Percentiles rank a stretch among this genome's conserved stretches.
phyloP scores from a whole-genome alignment of 2,888 invertebrate species.

The Tineola bisselliella region DNA sequence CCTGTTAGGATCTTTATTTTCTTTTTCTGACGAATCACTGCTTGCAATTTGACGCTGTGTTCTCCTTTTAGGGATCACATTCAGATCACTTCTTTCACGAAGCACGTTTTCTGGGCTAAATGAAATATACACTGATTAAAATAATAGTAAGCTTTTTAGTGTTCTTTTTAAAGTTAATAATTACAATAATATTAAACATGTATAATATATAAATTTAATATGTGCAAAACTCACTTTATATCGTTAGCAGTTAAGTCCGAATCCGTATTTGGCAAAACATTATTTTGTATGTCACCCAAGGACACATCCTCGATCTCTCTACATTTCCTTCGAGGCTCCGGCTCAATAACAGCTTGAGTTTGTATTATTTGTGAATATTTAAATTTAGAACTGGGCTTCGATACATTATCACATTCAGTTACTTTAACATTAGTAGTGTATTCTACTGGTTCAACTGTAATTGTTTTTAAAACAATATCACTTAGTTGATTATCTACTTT shows the following conservation, averaged over 20 bases:
- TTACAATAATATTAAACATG: too few relatives aligned
- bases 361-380: slow-evolving; percentile 31
- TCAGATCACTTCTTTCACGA: slow-evolving; percentile 24
- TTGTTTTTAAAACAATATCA: slow-evolving; percentile 26
- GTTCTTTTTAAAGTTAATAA: too few relatives aligned
- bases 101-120: slow-evolving; percentile 38
- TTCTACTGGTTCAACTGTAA: slow-evolving; percentile 33
- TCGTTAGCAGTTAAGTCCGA: slow-evolving; percentile 25
- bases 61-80: slow-evolving; percentile 17
- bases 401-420: slow-evolving; percentile 20
- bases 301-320: neutral
- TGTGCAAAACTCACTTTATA: neutral
- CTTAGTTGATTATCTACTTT: neutral
- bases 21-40: slow-evolving; percentile 55
- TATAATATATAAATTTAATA: too few relatives aligned
- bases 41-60: slow-evolving; percentile 30
- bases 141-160: too few relatives aligned
- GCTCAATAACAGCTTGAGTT: slow-evolving; percentile 21
- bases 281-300: neutral
- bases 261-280: slow-evolving; percentile 15
- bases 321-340: too few relatives aligned
- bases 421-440: slow-evolving; percentile 34
- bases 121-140: slow-evolving; percentile 16
- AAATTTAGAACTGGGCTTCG: slow-evolving; percentile 17
- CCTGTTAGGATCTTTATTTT: slow-evolving; percentile 52